Base-by-base conservation (phyloP, 2,113 vertebrate genomes). In the Trematomus loennbergii region DNA sequence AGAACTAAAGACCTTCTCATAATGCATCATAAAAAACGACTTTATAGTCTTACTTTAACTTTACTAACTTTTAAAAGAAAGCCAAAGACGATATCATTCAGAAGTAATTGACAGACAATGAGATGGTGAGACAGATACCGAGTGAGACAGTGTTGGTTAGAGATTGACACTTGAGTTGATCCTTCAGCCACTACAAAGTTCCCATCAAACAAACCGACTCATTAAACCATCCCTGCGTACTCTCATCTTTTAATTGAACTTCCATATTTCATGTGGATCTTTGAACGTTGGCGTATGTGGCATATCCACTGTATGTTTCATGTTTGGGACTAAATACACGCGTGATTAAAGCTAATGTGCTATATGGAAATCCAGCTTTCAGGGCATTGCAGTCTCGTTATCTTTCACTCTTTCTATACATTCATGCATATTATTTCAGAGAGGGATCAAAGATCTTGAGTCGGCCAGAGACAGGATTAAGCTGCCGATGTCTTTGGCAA, bases 391-490 rank as follows among this genome's bases (percentile, higher is more conserved):
- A 55, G 77, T 72, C 76, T 52, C 3, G 18, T 81, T 92, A 90
- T 88, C 83, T 72, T 22, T 10, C 8, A 61, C 63, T 75, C 55
- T 74, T 55, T 82, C 78, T 79, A 77, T 82, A 82, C 67, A 58
- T 84, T 64, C 73, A 82, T 72, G 79, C 72, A 78, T 85, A 87
- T 82, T 46, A 83, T 82, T 83, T 79, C 50, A 69, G 53, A 72
- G 59, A 29, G 9, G 68, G 86, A 92, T 92, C 88, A 92, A 90
- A 89, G 80, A 86, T 79, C 58, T 70, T 9, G 33, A 82, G 60
- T 78, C 25, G n/a, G 67, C 43, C 61, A 85, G 63, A 82, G 71
- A 91, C 81, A 83, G 88, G 82, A 89, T 93, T 93, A 85, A 0
- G 22, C 76, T 36, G 36, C 60, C 1, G 36, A 53, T 79, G 65